Evolutionary conservation across 1,140 invertebrate genomes (phyloP), one percentile per base, ranked within the genome.

Genomic region (Heliconius melpomene): DNA sequence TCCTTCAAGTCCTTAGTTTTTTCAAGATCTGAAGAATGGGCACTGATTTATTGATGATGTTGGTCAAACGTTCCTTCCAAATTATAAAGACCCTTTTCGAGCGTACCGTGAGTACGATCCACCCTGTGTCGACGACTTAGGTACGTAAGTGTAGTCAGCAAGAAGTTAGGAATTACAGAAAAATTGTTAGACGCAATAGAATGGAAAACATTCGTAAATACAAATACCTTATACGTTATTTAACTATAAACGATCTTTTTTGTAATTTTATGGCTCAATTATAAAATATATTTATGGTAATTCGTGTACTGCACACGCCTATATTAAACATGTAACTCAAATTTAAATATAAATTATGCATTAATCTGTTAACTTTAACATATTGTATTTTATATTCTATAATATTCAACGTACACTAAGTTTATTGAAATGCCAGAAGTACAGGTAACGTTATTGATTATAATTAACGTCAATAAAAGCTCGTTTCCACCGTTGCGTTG

Each of bases 31-130:
- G n/a, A n/a, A n/a, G 32, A 40, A 77, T 78, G 75, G 76, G 60
- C 52, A 76, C 82, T 78, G 82, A 83, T 83, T 83, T 83, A 80
- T 80, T 70, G 79, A 80, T 75, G 75, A 80, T 79, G 78, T 83
- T 80, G 75, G 57, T 70, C 52, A 76, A 71, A 78, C 72, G 54
- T 82, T 77, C 72, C 29, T 83, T 71, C 78, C 75, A 78, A 78
- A 80, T 82, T 79, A 82, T 82, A 75, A 36, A 77, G 79, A 76
- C 80, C 77, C 77, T 75, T 78, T 78, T 74, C 72, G 73, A 74
- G 23, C 76, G 77, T 73, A 72, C 38, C 74, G 72, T 77, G 66
- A 78, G 60, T 78, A 38, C 66, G 73, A 57, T 75, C 75, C 26
- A 66, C 18, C 23, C 54, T 73, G 32, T 77, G 36, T 50, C 79